Conservation (phyloP, 2,113 vertebrate genomes). For the Laticauda laticaudata region DNA sequence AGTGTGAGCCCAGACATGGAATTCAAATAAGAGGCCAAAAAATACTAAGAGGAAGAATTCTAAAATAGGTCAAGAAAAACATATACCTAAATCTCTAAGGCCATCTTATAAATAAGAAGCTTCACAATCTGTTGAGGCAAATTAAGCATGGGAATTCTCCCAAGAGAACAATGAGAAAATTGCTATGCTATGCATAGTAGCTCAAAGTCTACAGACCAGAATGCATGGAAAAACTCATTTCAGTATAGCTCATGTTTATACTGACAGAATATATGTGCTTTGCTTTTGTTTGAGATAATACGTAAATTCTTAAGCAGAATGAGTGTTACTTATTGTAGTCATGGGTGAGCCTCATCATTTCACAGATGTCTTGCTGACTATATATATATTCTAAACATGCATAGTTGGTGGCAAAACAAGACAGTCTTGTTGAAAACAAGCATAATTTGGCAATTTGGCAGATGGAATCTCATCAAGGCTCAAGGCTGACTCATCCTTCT, state of each 20-base stretch:
- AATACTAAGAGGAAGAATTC: background rate
- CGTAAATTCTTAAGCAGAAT: slow-evolving; percentile 6
- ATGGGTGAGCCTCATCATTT: background rate
- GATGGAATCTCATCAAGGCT: no score
- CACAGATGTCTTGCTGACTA: background rate
- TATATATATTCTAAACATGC: background rate
- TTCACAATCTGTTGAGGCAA: background rate
- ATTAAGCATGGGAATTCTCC: background rate
- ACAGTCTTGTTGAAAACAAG: background rate
- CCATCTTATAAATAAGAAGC: background rate
- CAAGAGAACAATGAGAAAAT: background rate
- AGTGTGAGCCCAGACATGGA: background rate
- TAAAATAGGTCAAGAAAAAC: background rate
- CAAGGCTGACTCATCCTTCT: no score
- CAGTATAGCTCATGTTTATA: background rate
- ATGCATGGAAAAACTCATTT: background rate
- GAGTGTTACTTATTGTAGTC: background rate
- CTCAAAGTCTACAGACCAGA: background rate
- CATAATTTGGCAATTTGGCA: no score
- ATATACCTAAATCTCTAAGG: background rate
- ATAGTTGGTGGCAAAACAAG: background rate
- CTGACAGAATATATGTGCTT: background rate
- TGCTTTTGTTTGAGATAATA: slow-evolving; percentile 19
- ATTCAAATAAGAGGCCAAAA: background rate
- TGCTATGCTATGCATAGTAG: background rate